Evolutionary conservation across 2,888 invertebrate genomes (phyloP).

Genomic region (Stenotaenia linearis): DNA sequence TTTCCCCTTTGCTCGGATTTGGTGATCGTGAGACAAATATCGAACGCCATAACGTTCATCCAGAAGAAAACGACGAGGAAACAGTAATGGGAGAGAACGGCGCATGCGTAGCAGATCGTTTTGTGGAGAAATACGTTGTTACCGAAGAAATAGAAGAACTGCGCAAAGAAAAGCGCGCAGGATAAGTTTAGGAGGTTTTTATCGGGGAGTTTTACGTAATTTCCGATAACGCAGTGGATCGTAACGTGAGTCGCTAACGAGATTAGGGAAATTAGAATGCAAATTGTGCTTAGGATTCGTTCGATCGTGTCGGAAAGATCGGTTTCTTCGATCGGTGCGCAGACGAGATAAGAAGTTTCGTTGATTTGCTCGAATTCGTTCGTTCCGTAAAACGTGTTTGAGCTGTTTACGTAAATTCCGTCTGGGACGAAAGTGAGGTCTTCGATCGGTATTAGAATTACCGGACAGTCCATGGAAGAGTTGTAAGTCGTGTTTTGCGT

Average conservation of each 20-base stretch:
- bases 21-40: conserved; percentile 46
- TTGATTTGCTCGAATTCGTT: not conserved
- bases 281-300: conserved; percentile 36
- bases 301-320: not conserved
- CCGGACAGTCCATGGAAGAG: not conserved
- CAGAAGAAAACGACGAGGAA: conserved; percentile 50
- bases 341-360: not conserved
- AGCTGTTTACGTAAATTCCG: not conserved
- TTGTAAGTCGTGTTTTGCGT: not conserved
- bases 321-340: not conserved
- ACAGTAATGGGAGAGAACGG: conserved; percentile 47
- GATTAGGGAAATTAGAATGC: conserved; percentile 44
- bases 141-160: conserved; percentile 43
- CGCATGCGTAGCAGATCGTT: conserved; percentile 41
- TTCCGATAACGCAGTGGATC: conserved; percentile 43
- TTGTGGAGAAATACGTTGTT: conserved; percentile 10
- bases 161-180: conserved; percentile 46
- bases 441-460: not conserved
- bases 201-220: conserved; percentile 47
- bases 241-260: conserved; percentile 46
- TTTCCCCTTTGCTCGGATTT: not conserved
- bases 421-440: not conserved
- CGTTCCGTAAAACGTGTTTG: not conserved
- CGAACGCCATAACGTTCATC: conserved; percentile 51
- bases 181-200: conserved; percentile 48